Evolutionary conservation across 2,797 vertebrate genomes (phyloP).

Genomic region (Alcedo quadribrachys): DNA sequence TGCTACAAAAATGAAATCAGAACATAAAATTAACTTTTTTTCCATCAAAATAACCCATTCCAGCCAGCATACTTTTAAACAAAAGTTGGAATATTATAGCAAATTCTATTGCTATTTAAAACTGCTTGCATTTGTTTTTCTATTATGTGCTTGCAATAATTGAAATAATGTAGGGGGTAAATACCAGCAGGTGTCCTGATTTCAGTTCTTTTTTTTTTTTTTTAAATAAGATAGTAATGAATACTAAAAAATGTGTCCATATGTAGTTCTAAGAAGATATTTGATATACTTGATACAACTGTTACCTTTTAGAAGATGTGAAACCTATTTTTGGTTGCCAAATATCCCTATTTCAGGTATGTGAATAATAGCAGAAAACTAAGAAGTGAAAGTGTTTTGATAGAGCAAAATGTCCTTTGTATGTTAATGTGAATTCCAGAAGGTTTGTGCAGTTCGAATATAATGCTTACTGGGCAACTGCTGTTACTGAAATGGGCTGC

Average conservation of each 20-base stretch:
- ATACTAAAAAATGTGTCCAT: not conserved
- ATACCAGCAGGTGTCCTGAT: slow-evolving; percentile 20
- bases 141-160: not conserved
- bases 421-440: slow-evolving; percentile 50
- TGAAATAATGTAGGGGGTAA: slow-evolving; percentile 23
- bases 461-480: slow-evolving; percentile 15
- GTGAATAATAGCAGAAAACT: not conserved
- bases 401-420: slow-evolving; percentile 16
- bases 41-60: slow-evolving; percentile 3
- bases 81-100: not conserved
- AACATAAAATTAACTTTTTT: not conserved
- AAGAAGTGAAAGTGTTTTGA: not conserved
- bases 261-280: not conserved
- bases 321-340: slow-evolving; percentile 16
- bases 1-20: slow-evolving; percentile 26
- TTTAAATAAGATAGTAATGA: not conserved
- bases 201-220: not conserved
- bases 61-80: not conserved
- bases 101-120: not conserved
- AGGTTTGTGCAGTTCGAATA: not conserved
- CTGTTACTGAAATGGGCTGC: slow-evolving; percentile 31
- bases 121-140: slow-evolving; percentile 17
- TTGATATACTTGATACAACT: not conserved
- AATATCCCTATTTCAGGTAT: not conserved
- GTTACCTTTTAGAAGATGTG: not conserved